Conservation (phyloP, 2,797 vertebrate species). For the Schizopygopsis pylzovi region DNA sequence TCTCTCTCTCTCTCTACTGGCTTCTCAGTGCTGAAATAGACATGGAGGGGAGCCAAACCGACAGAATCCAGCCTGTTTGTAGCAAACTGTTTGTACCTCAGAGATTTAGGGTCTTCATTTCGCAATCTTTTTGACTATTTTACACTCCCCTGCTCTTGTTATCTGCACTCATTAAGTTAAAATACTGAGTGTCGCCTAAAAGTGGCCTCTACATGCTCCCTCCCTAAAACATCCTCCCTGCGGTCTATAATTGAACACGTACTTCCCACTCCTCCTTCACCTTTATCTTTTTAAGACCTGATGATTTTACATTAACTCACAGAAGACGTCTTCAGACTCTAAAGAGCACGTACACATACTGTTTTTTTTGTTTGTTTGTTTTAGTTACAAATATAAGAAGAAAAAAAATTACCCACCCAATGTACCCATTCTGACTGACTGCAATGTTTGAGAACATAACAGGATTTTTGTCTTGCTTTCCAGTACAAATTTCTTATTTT, state of each 20-base stretch:
- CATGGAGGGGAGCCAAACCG: conserved; percentile 41
- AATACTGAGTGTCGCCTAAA: not conserved
- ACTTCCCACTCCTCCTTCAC: not conserved
- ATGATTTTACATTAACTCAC: not conserved
- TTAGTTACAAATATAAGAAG: not conserved
- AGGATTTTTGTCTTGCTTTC: not conserved
- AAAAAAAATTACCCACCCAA: too few relatives aligned
- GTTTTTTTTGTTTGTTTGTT: not conserved
- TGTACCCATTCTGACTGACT: not conserved
- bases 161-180: conserved; percentile 31
- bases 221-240: conserved; percentile 30
- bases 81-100: conserved; percentile 20
- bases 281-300: conserved; percentile 16
- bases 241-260: conserved; percentile 12
- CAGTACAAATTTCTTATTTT: not conserved
- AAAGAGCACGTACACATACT: not conserved
- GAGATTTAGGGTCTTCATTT: conserved; percentile 32
- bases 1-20: not conserved
- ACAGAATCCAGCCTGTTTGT: conserved; percentile 15
- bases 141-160: conserved; percentile 47
- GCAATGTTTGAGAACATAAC: not conserved
- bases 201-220: conserved; percentile 18
- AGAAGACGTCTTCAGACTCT: not conserved
- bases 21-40: conserved; percentile 44
- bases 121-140: conserved; percentile 43